Conservation (phyloP, 2,797 vertebrate genomes). For the Channallabes apus region DNA sequence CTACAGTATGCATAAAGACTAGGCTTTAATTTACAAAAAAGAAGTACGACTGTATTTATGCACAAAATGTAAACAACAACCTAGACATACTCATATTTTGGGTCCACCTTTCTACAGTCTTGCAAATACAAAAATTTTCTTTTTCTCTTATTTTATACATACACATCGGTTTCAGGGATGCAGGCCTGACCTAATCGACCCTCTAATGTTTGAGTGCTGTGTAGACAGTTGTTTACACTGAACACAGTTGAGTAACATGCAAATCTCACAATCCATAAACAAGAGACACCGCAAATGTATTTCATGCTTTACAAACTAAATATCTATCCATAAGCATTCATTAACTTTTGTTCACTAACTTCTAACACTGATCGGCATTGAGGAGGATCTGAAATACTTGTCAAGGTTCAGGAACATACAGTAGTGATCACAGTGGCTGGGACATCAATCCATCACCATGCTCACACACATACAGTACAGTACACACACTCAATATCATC, state of each 20-base stretch:
- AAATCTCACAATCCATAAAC: background rate
- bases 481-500: background rate
- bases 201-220: background rate
- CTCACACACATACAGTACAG: background rate
- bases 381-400: background rate
- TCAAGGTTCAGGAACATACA: background rate
- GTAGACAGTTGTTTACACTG: background rate
- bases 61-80: conserved; percentile 46
- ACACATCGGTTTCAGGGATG: conserved; percentile 25
- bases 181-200: background rate
- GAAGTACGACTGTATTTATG: background rate
- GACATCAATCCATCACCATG: background rate
- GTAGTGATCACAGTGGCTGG: background rate
- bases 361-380: background rate
- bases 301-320: background rate
- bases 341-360: too few species aligned
- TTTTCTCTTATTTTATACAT: background rate
- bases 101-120: background rate
- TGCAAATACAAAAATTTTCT: background rate
- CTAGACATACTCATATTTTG: conserved; percentile 46
- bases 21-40: background rate
- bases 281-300: background rate
- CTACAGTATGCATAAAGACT: background rate
- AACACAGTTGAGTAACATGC: conserved; percentile 6
- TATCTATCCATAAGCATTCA: background rate